These are phyloP conservation scores for Agrypnia vestita DNA, from an alignment of 1,140 invertebrate genomes.

Conservation along the genomic window DNA sequence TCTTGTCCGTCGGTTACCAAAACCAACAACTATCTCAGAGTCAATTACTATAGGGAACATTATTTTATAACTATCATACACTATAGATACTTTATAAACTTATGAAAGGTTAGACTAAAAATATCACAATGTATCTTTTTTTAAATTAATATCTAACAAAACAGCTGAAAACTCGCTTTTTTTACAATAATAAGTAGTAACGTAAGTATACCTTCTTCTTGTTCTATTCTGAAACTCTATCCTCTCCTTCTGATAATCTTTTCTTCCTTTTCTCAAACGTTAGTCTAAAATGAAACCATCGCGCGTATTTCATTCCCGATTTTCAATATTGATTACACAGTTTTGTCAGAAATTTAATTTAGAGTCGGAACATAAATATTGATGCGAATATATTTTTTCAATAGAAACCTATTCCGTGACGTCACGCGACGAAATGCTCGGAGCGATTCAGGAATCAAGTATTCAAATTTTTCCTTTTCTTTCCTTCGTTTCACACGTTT, in stretches of 20 bases:
- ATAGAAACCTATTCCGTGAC: neutral
- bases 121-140: constrained; percentile 12
- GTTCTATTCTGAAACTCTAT: too few species aligned
- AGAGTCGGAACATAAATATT: too few species aligned
- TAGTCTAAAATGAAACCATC: too few species aligned
- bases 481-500: neutral
- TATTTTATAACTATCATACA: constrained; percentile 55
- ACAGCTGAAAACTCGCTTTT: too few species aligned
- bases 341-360: too few species aligned
- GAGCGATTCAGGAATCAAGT: constrained; percentile 27
- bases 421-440: constrained; percentile 11
- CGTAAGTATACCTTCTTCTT: too few species aligned
- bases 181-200: too few species aligned
- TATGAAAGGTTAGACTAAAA: neutral
- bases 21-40: constrained; percentile 74
- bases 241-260: too few species aligned
- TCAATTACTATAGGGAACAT: constrained; percentile 82
- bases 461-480: constrained; percentile 25
- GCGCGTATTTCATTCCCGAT: too few species aligned
- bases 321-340: too few species aligned
- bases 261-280: too few species aligned
- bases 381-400: neutral
- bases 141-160: constrained; percentile 11
- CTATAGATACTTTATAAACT: too few species aligned
- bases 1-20: constrained; percentile 55